Percentiles rank a stretch among this genome's conserved stretches.
Conservation (phyloP, 2,888 invertebrate genomes). For the Xanthia togata region DNA sequence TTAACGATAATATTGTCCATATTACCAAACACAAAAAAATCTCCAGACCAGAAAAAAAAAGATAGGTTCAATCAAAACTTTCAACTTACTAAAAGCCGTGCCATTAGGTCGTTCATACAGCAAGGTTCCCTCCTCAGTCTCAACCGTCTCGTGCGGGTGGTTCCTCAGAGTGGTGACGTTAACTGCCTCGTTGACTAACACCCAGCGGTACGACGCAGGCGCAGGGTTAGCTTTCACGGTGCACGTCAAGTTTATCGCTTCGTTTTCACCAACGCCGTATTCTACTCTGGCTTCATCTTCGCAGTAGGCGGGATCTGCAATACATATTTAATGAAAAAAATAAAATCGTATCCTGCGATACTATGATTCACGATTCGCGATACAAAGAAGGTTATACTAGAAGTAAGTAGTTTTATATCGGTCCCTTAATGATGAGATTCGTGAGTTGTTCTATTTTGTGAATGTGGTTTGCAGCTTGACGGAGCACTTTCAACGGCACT, state of each 20-base stretch:
- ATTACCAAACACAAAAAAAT: not conserved
- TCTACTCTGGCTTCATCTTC: conserved; percentile 76
- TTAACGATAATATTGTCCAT: not conserved
- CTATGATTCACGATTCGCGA: not conserved
- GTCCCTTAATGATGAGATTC: too few relatives aligned
- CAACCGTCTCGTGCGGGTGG: conserved; percentile 71
- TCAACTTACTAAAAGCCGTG: conserved; percentile 78
- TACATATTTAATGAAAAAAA: not conserved
- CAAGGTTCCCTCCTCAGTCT: conserved; percentile 76
- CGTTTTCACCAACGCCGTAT: conserved; percentile 82
- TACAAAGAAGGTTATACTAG: not conserved
- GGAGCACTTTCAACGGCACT: too few relatives aligned
- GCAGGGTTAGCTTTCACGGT: conserved; percentile 80
- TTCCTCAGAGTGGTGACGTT: conserved; percentile 71
- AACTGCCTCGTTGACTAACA: conserved; percentile 77
- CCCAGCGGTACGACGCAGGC: conserved; percentile 81
- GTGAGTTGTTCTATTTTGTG: not conserved
- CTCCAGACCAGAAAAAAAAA: not conserved
- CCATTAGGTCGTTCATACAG: conserved; percentile 79
- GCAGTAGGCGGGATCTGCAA: conserved; percentile 83
- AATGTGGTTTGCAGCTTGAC: not conserved
- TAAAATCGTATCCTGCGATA: too few relatives aligned
- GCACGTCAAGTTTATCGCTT: conserved; percentile 83
- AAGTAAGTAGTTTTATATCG: too few relatives aligned
- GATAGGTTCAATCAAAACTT: not conserved